These are phyloP conservation scores for Aplysina aerophoba DNA, from an alignment of 37 sponge, comb jelly and placozoan species.

Conservation along the genomic window DNA sequence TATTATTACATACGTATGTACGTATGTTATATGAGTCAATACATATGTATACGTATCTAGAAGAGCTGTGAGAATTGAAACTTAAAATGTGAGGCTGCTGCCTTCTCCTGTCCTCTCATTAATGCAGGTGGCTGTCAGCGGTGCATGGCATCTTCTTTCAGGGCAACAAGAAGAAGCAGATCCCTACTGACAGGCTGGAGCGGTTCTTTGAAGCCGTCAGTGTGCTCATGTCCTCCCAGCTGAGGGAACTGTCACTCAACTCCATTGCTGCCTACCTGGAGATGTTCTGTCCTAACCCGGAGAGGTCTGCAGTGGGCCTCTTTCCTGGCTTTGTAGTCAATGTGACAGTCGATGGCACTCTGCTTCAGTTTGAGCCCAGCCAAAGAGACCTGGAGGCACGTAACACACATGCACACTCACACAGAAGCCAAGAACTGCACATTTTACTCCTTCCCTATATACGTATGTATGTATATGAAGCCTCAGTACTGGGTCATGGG, in stretches of 20 bases:
- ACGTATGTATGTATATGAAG: no score
- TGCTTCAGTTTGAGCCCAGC: slow-evolving; percentile 89
- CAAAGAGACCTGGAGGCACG: slow-evolving; percentile 72
- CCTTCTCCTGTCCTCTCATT: no score
- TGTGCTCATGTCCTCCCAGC: slow-evolving; percentile 85
- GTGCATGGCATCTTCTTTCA: slow-evolving; percentile 96
- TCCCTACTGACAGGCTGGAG: slow-evolving; percentile 83
- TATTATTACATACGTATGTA: slow-evolving; percentile 6
- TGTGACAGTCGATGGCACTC: slow-evolving; percentile 72
- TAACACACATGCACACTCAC: background rate
- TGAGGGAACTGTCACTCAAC: slow-evolving; percentile 80
- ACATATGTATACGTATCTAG: no score
- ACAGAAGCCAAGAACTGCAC: no score
- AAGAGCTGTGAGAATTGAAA: no score
- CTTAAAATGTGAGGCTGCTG: no score
- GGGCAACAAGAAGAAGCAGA: slow-evolving; percentile 90
- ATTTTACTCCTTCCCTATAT: background rate
- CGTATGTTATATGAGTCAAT: background rate
- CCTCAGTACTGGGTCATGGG: no score
- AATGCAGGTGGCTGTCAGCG: slow-evolving; percentile 90
- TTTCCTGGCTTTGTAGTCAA: slow-evolving; percentile 86
- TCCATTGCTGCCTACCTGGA: slow-evolving; percentile 72
- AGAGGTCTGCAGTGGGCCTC: slow-evolving; percentile 15
- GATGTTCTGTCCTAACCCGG: slow-evolving; percentile 68
- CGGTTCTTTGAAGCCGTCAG: slow-evolving; percentile 80